Conservation (phyloP, 1,140 invertebrate genomes). For the Drosophila nasuta region DNA sequence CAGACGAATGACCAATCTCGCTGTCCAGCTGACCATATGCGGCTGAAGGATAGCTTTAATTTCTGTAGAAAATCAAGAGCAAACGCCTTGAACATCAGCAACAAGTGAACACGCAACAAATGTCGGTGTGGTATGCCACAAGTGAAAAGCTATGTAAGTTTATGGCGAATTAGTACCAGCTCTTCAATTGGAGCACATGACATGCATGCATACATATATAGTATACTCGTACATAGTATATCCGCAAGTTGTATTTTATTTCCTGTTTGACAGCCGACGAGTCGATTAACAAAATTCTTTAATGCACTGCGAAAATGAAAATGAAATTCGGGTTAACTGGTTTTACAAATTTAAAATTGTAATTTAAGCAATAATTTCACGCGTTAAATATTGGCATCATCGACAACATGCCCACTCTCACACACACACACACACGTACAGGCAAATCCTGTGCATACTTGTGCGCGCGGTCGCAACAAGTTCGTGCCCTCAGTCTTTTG, state of each 20-base stretch:
- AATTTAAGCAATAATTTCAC: constrained; percentile 16
- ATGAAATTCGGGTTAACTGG: constrained; percentile 54
- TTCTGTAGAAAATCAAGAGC: constrained; percentile 60
- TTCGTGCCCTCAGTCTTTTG: constrained; percentile 75
- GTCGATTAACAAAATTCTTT: constrained; percentile 37
- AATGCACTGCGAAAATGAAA: constrained; percentile 51
- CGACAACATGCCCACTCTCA: neutral
- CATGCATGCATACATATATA: constrained; percentile 4
- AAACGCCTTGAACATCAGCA: constrained; percentile 25
- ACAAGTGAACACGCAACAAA: constrained; percentile 59
- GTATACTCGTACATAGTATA: neutral
- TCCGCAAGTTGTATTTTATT: constrained; percentile 21
- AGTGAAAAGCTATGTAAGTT: constrained; percentile 65
- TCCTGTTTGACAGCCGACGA: constrained; percentile 29
- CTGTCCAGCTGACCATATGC: constrained; percentile 22
- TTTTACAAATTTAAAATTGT: constrained; percentile 14
- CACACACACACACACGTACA: neutral
- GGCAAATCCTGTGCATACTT: neutral
- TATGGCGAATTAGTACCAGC: constrained; percentile 77
- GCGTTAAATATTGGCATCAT: neutral
- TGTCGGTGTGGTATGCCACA: constrained; percentile 62
- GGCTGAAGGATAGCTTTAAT: constrained; percentile 66
- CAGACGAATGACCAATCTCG: constrained; percentile 23
- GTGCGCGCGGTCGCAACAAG: constrained; percentile 24
- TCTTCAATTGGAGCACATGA: constrained; percentile 66